phyloP scores from a whole-genome alignment of 2,888 invertebrate genomes.

The Lagria hirta region DNA sequence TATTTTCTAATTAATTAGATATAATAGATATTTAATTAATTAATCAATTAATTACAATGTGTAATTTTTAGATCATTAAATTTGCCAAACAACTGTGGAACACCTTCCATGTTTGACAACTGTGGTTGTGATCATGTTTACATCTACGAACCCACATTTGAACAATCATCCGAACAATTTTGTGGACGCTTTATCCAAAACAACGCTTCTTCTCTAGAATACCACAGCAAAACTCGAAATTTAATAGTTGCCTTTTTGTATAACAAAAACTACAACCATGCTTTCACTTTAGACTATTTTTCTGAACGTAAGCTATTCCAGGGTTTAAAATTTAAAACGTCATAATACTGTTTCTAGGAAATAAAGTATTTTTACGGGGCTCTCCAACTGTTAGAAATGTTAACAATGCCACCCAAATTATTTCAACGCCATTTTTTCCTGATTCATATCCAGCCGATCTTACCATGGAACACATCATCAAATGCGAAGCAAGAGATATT shows the following conservation, averaged over 20 bases:
- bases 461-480: slow-evolving; percentile 65
- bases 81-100: slow-evolving; percentile 45
- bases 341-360: slow-evolving; percentile 54
- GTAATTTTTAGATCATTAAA: too few relatives aligned
- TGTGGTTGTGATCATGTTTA: slow-evolving; percentile 65
- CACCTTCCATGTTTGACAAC: slow-evolving; percentile 37
- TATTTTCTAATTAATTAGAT: too few relatives aligned
- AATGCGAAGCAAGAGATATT: slow-evolving; percentile 55
- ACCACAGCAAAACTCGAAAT: slow-evolving; percentile 63
- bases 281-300: slow-evolving; percentile 65
- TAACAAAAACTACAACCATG: slow-evolving; percentile 60
- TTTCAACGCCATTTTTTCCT: slow-evolving; percentile 70
- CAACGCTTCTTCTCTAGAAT: slow-evolving; percentile 51
- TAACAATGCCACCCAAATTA: slow-evolving; percentile 55
- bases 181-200: slow-evolving; percentile 55
- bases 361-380: slow-evolving; percentile 58
- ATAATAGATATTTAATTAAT: too few relatives aligned
- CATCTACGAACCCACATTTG: slow-evolving; percentile 66
- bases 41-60: background rate
- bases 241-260: slow-evolving; percentile 62
- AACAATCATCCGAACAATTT: slow-evolving; percentile 62
- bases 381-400: slow-evolving; percentile 50
- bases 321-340: background rate
- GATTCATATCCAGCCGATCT: slow-evolving; percentile 67
- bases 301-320: slow-evolving; percentile 60